phyloP scores from a whole-genome alignment of 2,888 invertebrate species.

The Mactromeris polynyma region DNA sequence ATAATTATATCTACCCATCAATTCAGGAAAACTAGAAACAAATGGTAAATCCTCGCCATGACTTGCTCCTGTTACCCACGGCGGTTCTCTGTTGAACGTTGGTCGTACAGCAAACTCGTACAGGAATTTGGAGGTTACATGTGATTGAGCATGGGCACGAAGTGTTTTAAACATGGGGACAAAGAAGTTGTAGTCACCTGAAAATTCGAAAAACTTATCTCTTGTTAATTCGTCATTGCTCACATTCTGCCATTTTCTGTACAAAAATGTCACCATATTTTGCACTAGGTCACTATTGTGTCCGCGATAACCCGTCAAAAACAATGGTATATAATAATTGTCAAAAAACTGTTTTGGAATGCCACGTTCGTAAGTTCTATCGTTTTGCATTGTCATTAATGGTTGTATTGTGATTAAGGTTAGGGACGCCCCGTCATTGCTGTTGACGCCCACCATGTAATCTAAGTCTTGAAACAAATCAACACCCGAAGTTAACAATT shows the following conservation, averaged over 20 bases:
- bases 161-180: slow-evolving; percentile 62
- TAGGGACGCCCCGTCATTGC: slow-evolving; percentile 72
- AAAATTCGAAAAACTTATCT: slow-evolving; percentile 60
- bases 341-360: slow-evolving; percentile 53
- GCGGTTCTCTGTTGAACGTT: slow-evolving; percentile 94
- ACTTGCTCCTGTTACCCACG: slow-evolving; percentile 97
- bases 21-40: slow-evolving; percentile 91
- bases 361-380: slow-evolving; percentile 39
- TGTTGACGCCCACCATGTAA: slow-evolving; percentile 65
- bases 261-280: slow-evolving; percentile 54
- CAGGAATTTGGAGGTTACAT: slow-evolving; percentile 62
- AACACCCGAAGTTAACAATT: slow-evolving; percentile 44
- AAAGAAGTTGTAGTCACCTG: slow-evolving; percentile 69
- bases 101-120: slow-evolving; percentile 89
- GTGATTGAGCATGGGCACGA: slow-evolving; percentile 43
- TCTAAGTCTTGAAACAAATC: slow-evolving; percentile 63
- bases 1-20: slow-evolving; percentile 91
- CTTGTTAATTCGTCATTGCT: slow-evolving; percentile 42
- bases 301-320: slow-evolving; percentile 54
- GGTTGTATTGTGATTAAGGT: slow-evolving; percentile 55
- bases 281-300: slow-evolving; percentile 28
- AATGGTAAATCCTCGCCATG: slow-evolving; percentile 98
- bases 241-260: slow-evolving; percentile 65
- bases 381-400: slow-evolving; percentile 40
- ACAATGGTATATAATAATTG: slow-evolving; percentile 53